These are phyloP conservation scores for Nephotettix cincticeps DNA, from an alignment of 1,140 invertebrate genomes.

Conservation along the genomic window DNA sequence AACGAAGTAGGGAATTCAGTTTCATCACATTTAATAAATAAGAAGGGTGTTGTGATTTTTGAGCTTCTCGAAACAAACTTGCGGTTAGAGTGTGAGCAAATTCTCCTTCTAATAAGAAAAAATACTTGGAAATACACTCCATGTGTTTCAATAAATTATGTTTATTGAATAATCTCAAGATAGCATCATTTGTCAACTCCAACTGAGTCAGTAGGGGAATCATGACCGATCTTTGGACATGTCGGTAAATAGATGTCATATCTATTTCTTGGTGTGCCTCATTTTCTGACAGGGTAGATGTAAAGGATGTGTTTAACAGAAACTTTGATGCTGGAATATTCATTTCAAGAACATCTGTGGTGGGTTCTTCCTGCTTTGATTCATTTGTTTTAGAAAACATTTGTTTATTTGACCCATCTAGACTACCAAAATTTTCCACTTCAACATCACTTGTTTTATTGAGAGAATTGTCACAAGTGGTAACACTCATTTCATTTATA, in stretches of 20 bases:
- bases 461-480: no score
- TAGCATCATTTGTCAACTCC: constrained; percentile 65
- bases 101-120: constrained; percentile 74
- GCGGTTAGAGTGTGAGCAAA: constrained; percentile 67
- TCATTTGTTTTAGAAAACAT: neutral
- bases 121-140: constrained; percentile 67
- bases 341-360: no score
- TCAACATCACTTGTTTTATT: no score
- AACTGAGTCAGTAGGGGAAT: constrained; percentile 66
- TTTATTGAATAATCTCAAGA: constrained; percentile 66
- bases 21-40: constrained; percentile 59
- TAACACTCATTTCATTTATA: no score
- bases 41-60: constrained; percentile 55
- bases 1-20: constrained; percentile 11
- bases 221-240: constrained; percentile 47
- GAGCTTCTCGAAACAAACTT: constrained; percentile 61
- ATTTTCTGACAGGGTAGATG: neutral
- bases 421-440: no score
- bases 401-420: no score
- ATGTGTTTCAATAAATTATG: constrained; percentile 66
- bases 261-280: neutral
- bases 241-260: constrained; percentile 13
- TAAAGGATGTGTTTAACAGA: neutral
- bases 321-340: no score
- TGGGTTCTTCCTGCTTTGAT: neutral